These are phyloP conservation scores for Caenorhabditis panamensis DNA, from an alignment of 2,888 invertebrate species.

Conservation along the genomic window DNA sequence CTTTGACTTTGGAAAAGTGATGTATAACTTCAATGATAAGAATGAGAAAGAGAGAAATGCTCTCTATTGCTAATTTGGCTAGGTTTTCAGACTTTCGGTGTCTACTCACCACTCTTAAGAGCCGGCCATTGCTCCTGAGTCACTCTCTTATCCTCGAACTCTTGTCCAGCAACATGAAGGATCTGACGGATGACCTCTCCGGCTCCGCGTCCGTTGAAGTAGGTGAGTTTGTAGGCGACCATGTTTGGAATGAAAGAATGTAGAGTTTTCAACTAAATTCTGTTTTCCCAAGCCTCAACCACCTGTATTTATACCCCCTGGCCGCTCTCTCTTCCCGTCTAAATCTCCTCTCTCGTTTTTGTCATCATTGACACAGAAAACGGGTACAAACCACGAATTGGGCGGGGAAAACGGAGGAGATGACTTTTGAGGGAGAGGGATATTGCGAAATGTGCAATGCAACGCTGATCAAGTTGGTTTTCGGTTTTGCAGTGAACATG, in stretches of 20 bases:
- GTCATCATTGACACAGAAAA: slow-evolving; percentile 23
- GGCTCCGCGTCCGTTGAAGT: slow-evolving; percentile 45
- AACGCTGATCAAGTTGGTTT: too few species aligned
- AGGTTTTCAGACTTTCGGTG: neutral
- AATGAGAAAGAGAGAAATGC: too few species aligned
- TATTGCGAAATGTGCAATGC: neutral
- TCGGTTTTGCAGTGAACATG: too few species aligned
- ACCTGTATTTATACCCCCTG: slow-evolving; percentile 22
- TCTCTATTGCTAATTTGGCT: too few species aligned
- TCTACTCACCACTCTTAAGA: slow-evolving; percentile 64
- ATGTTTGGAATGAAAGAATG: slow-evolving; percentile 23
- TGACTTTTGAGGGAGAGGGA: slow-evolving; percentile 1
- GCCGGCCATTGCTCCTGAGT: slow-evolving; percentile 63
- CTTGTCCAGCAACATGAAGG: slow-evolving; percentile 55
- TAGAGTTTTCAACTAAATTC: neutral
- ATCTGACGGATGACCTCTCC: slow-evolving; percentile 56
- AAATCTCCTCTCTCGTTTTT: slow-evolving; percentile 18
- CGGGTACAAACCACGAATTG: slow-evolving; percentile 41
- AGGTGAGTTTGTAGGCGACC: slow-evolving; percentile 51
- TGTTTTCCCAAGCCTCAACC: neutral
- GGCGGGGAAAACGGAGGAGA: slow-evolving; percentile 3
- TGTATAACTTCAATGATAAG: too few species aligned
- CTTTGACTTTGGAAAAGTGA: too few species aligned
- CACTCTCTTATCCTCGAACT: slow-evolving; percentile 68
- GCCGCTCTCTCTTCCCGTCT: neutral